Conservation (phyloP, 2,797 vertebrate species). For the Oophaga sylvatica region DNA sequence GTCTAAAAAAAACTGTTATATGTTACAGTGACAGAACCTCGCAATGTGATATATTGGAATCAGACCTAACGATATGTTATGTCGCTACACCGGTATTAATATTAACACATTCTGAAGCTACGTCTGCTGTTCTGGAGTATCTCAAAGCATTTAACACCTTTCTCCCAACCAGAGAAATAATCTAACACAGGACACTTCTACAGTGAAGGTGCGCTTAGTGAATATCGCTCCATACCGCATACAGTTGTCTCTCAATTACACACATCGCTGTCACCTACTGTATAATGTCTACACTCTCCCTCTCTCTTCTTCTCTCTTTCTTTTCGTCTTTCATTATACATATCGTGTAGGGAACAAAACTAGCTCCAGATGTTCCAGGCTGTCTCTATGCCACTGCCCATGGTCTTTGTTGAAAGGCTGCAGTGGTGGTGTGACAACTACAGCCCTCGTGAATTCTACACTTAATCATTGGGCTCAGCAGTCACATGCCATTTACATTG, state of each 20-base stretch:
- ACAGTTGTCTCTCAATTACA: not conserved
- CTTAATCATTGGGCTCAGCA: too few relatives aligned
- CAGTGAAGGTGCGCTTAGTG: not conserved
- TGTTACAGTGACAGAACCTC: not conserved
- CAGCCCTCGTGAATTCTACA: too few relatives aligned
- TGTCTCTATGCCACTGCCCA: too few relatives aligned
- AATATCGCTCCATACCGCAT: not conserved
- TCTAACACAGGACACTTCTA: not conserved
- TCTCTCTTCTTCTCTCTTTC: too few relatives aligned
- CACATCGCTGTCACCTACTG: not conserved
- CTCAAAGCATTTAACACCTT: slow-evolving; percentile 20
- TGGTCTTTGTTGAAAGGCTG: too few relatives aligned
- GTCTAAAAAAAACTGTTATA: not conserved
- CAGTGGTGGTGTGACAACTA: too few relatives aligned
- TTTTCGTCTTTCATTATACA: too few relatives aligned
- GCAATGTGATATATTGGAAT: slow-evolving; percentile 31
- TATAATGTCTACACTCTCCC: too few relatives aligned
- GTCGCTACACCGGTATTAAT: slow-evolving; percentile 9
- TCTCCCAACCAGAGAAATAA: slow-evolving; percentile 38
- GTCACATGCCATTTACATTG: too few relatives aligned
- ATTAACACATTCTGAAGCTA: slow-evolving; percentile 2
- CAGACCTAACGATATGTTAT: not conserved
- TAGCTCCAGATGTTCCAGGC: too few relatives aligned
- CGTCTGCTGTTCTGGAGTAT: not conserved
- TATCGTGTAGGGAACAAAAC: too few relatives aligned